Evolutionary conservation across 2,888 invertebrate genomes (phyloP).

Genomic region (Entomobrya proxima): DNA sequence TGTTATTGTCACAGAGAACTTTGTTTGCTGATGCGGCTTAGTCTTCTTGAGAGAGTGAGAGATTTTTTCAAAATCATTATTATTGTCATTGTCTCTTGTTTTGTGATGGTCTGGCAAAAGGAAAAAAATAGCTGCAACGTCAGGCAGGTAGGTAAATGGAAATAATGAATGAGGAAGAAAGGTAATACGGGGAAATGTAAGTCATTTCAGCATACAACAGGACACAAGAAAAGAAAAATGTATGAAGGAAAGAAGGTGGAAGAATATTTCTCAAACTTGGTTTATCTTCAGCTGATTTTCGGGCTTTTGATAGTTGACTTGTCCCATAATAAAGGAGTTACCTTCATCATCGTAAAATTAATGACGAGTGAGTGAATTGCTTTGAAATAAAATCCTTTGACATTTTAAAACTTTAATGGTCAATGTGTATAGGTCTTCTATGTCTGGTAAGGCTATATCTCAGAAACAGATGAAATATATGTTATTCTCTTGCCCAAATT

Average conservation of each 20-base stretch:
- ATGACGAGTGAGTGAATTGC: slow-evolving; percentile 43
- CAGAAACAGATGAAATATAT: no score
- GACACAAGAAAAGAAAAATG: neutral
- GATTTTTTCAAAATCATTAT: slow-evolving; percentile 11
- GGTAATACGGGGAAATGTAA: slow-evolving; percentile 14
- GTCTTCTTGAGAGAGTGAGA: neutral
- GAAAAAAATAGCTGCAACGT: slow-evolving; percentile 8
- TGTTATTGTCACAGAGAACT: neutral
- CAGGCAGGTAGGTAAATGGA: neutral
- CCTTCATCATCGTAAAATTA: slow-evolving; percentile 49
- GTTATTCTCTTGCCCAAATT: no score
- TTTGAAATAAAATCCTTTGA: slow-evolving; percentile 29
- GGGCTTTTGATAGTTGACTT: slow-evolving; percentile 8
- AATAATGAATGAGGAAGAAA: neutral
- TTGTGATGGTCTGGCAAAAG: neutral
- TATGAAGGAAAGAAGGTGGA: neutral
- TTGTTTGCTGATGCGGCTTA: neutral
- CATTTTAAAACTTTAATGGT: no score
- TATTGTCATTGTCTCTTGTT: slow-evolving; percentile 25
- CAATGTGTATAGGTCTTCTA: no score
- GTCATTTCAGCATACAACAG: neutral
- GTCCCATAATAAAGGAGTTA: slow-evolving; percentile 8
- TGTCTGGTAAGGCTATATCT: no score
- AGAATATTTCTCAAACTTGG: slow-evolving; percentile 4
- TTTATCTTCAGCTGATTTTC: slow-evolving; percentile 30